These are phyloP conservation scores for Macroramphosus scolopax DNA, from an alignment of 2,797 vertebrate species.

Conservation along the genomic window DNA sequence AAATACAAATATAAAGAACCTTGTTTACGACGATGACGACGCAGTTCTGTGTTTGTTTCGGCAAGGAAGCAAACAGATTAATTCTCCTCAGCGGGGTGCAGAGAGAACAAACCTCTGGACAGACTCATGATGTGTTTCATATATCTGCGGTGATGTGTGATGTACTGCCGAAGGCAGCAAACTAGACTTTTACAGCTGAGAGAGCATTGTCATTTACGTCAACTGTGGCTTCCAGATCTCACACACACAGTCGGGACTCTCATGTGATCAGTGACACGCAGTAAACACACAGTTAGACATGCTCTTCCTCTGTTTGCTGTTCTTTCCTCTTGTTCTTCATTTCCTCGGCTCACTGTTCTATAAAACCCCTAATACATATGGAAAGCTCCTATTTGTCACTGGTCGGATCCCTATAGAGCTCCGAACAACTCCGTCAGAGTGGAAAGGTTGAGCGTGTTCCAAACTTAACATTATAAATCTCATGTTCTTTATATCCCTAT, in stretches of 20 bases:
- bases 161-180: slow-evolving; percentile 51
- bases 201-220: slow-evolving; percentile 59
- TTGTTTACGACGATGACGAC: slow-evolving; percentile 10
- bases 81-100: slow-evolving; percentile 33
- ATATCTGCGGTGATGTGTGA: slow-evolving; percentile 54
- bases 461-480: slow-evolving; percentile 77
- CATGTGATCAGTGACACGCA: slow-evolving; percentile 13
- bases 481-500: slow-evolving; percentile 67
- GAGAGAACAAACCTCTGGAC: slow-evolving; percentile 22
- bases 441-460: slow-evolving; percentile 64
- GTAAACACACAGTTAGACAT: not conserved
- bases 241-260: slow-evolving; percentile 37
- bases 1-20: slow-evolving; percentile 6
- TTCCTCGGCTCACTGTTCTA: slow-evolving; percentile 48
- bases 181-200: slow-evolving; percentile 39
- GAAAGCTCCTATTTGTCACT: slow-evolving; percentile 69
- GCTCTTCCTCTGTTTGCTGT: slow-evolving; percentile 15
- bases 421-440: slow-evolving; percentile 54
- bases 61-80: slow-evolving; percentile 36
- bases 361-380: slow-evolving; percentile 71
- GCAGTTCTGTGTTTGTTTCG: slow-evolving; percentile 14
- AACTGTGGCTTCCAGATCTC: slow-evolving; percentile 55
- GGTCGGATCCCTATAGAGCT: slow-evolving; percentile 54
- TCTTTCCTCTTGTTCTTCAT: slow-evolving; percentile 25
- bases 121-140: slow-evolving; percentile 32